These are phyloP conservation scores for Toxotes jaculatrix DNA, from an alignment of 2,113 vertebrate genomes.

Conservation along the genomic window DNA sequence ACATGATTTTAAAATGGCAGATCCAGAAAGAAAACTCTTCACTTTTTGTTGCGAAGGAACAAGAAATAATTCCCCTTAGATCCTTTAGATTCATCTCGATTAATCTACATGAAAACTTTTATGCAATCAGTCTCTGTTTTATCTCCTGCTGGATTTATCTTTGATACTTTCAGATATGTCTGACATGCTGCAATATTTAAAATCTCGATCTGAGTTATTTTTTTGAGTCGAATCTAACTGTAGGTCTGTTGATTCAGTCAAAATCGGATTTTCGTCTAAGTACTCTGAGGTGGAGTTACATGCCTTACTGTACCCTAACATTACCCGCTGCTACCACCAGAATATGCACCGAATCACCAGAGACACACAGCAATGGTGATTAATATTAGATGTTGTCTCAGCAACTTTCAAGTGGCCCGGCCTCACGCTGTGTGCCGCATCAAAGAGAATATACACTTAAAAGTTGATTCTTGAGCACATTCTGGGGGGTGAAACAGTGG, in stretches of 20 bases:
- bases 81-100: not conserved
- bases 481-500: constrained; percentile 67
- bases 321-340: constrained; percentile 11
- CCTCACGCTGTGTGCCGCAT: constrained; percentile 75
- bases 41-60: not conserved
- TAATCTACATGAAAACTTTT: constrained; percentile 10
- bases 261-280: constrained; percentile 6
- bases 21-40: not conserved
- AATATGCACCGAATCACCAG: constrained; percentile 54
- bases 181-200: constrained; percentile 38
- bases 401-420: constrained; percentile 74
- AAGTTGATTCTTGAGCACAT: constrained; percentile 72
- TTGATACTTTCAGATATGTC: not conserved
- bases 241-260: constrained; percentile 30
- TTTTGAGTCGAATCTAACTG: constrained; percentile 1
- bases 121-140: constrained; percentile 28
- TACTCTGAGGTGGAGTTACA: constrained; percentile 8
- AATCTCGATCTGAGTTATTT: constrained; percentile 19
- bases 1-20: not conserved
- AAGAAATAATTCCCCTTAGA: not conserved
- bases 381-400: constrained; percentile 79
- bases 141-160: constrained; percentile 13
- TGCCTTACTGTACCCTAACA: constrained; percentile 6
- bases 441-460: constrained; percentile 80
- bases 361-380: constrained; percentile 60